phyloP scores from a whole-genome alignment of 1,140 invertebrate species.

The Leptopilina clavipes region DNA sequence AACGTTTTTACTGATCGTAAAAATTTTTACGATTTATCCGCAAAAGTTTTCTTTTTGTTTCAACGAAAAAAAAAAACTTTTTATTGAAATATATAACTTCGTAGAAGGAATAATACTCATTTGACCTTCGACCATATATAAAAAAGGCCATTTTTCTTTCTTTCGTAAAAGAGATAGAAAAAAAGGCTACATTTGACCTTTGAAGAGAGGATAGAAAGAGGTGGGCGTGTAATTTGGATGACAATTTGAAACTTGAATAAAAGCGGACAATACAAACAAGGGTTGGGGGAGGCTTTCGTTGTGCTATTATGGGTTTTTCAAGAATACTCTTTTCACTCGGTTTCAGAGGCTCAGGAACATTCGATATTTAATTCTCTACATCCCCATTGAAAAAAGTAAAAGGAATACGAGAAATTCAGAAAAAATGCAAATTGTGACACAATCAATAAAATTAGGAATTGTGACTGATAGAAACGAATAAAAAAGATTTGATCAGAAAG shows the following conservation, averaged over 20 bases:
- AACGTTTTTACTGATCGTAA: no score
- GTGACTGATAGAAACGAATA: no score
- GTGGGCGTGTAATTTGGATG: background rate
- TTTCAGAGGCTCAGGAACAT: background rate
- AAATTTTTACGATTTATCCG: no score
- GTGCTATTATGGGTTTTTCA: background rate
- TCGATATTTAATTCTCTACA: background rate
- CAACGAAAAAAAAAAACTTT: no score
- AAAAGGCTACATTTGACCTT: constrained; percentile 12
- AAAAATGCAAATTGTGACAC: no score
- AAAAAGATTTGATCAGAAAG: no score
- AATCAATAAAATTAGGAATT: no score
- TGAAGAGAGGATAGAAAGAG: background rate
- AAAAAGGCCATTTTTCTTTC: background rate
- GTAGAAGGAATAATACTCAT: no score
- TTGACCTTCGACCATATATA: no score
- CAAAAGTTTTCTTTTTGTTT: no score
- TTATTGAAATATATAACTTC: no score
- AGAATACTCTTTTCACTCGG: background rate
- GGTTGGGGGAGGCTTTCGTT: background rate
- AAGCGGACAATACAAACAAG: background rate
- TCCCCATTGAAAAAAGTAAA: background rate
- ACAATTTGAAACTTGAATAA: background rate
- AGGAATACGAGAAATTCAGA: no score
- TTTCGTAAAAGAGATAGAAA: background rate